Evolutionary conservation across 1,140 invertebrate species (phyloP).

Genomic region (Cheumatopsyche charites): DNA sequence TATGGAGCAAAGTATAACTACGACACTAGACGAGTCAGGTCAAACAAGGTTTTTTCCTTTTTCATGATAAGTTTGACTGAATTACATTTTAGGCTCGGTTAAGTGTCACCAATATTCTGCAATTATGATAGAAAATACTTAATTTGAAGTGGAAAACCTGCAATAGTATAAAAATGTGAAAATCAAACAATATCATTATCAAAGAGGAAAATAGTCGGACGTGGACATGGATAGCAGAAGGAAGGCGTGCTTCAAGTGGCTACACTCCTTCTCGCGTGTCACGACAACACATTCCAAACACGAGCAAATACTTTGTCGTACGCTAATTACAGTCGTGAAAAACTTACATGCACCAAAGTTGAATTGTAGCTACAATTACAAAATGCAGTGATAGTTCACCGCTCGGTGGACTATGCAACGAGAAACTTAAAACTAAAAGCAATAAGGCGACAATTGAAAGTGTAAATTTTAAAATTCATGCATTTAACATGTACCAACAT

Average conservation of each 20-base stretch:
- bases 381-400: not conserved
- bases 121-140: no score
- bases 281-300: not conserved
- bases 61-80: no score
- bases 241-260: constrained; percentile 32
- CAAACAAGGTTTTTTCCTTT: no score
- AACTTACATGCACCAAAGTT: not conserved
- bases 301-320: not conserved
- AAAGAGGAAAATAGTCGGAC: constrained; percentile 15
- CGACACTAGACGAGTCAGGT: no score
- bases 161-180: not conserved
- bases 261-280: constrained; percentile 28
- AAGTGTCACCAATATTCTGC: no score
- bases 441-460: no score
- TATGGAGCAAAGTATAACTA: no score
- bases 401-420: not conserved
- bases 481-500: no score
- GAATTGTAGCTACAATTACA: not conserved
- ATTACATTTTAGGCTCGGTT: no score
- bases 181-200: not conserved
- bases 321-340: not conserved
- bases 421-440: no score
- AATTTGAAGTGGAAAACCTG: no score
- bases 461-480: no score
- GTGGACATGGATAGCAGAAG: constrained; percentile 23